Percentiles rank a stretch among this genome's conserved stretches.
These are phyloP conservation scores for Ptyas mucosa DNA, from an alignment of 2,113 vertebrate species.

Conservation along the genomic window DNA sequence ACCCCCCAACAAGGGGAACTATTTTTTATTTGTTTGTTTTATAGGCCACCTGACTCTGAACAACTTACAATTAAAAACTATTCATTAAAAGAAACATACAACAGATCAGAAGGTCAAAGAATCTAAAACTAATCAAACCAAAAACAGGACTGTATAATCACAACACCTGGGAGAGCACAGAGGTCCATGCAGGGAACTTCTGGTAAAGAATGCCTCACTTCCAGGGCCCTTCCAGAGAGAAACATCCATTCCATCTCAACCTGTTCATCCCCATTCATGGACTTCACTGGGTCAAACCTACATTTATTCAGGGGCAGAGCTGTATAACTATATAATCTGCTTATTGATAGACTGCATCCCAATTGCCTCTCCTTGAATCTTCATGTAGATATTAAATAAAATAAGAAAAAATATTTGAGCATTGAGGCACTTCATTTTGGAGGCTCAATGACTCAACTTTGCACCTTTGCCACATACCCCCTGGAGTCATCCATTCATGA, in stretches of 20 bases:
- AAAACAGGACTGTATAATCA: background rate
- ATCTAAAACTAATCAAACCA: background rate
- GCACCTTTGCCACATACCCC: background rate
- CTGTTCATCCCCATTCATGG: background rate
- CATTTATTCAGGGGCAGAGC: background rate
- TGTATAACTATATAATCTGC: background rate
- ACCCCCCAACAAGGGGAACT: background rate
- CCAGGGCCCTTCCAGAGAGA: background rate
- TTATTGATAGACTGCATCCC: background rate
- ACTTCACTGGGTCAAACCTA: background rate
- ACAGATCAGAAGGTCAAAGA: background rate
- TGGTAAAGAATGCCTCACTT: background rate
- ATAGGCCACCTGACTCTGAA: background rate
- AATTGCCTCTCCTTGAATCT: background rate
- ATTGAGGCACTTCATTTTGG: background rate
- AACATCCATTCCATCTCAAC: background rate
- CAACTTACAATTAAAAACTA: background rate
- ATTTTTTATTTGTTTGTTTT: background rate
- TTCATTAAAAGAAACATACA: background rate
- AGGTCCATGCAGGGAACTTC: background rate
- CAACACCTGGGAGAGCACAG: background rate
- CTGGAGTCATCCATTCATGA: background rate
- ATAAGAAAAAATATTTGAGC: background rate
- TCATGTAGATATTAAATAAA: background rate
- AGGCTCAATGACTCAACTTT: background rate